Evolutionary conservation across 2,797 vertebrate species (phyloP).

Genomic region (Rhynchonycteris naso): DNA sequence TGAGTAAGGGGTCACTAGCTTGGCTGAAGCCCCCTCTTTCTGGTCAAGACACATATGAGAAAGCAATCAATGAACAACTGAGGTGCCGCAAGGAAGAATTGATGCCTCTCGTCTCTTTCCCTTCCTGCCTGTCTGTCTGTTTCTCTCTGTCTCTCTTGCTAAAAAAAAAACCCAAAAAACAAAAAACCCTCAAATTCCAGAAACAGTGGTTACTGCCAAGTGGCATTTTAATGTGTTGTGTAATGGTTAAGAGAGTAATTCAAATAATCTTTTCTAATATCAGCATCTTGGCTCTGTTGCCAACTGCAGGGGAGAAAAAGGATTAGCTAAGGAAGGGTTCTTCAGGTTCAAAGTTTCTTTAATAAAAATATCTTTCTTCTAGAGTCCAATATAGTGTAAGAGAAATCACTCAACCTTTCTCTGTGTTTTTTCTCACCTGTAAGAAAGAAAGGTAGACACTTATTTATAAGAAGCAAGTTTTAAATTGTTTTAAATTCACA

Average conservation of each 20-base stretch:
- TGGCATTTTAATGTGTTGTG: neutral
- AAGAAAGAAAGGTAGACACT: neutral
- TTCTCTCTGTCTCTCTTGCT: too few species aligned
- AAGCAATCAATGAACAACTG: too few species aligned
- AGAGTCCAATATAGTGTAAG: neutral
- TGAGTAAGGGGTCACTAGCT: too few species aligned
- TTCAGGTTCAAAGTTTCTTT: constrained; percentile 30
- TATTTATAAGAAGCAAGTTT: constrained; percentile 1
- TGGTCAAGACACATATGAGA: too few species aligned
- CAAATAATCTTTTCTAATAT: neutral
- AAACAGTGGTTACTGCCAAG: neutral
- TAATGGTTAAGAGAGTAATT: neutral
- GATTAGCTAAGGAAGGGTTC: neutral
- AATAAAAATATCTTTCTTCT: neutral
- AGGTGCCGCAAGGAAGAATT: too few species aligned
- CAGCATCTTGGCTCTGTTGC: neutral
- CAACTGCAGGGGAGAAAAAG: neutral
- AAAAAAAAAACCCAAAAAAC: too few species aligned
- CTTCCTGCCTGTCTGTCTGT: too few species aligned
- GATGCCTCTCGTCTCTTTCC: too few species aligned
- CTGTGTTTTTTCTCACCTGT: neutral
- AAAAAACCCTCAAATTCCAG: neutral
- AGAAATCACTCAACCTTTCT: constrained; percentile 8
- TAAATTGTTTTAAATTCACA: constrained; percentile 7
- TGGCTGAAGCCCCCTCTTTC: too few species aligned